A percentile compares a stretch with the other conserved stretches of the same genome.
phyloP scores from a whole-genome alignment of 2,113 vertebrate species.

The Grammomys surdaster region DNA sequence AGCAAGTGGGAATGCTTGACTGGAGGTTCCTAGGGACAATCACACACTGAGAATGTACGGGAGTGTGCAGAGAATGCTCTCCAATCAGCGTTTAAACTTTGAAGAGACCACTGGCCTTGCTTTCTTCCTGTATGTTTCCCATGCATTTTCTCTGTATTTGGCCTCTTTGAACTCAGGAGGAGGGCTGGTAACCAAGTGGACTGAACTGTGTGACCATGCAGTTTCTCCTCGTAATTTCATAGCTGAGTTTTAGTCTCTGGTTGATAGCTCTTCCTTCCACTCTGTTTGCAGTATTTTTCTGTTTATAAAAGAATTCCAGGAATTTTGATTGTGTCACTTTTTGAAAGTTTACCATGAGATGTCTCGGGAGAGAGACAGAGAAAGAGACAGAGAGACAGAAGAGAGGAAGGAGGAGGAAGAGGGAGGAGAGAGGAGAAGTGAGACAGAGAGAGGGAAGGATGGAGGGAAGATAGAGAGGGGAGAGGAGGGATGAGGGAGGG shows the following conservation, averaged over 20 bases:
- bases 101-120: accelerated
- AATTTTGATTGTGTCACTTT: neutral
- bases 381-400: neutral
- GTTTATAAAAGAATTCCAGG: neutral
- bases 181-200: accelerated
- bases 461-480: neutral
- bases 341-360: neutral
- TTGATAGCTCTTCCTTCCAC: neutral
- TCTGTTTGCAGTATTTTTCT: neutral
- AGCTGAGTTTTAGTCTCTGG: neutral
- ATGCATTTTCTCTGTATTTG: accelerated
- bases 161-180: neutral
- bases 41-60: accelerated
- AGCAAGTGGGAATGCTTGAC: neutral
- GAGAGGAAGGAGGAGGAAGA: accelerated
- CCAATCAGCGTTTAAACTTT: neutral
- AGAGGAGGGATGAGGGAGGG: too few species aligned
- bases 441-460: too few species aligned
- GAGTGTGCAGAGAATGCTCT: accelerated
- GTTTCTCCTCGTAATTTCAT: accelerated
- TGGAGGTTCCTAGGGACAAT: neutral
- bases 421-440: accelerated
- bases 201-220: accelerated
- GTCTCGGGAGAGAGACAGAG: neutral
- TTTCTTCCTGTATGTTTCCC: neutral